These are phyloP conservation scores for Austrolebias charrua DNA, from an alignment of 2,797 vertebrate species.

Conservation along the genomic window DNA sequence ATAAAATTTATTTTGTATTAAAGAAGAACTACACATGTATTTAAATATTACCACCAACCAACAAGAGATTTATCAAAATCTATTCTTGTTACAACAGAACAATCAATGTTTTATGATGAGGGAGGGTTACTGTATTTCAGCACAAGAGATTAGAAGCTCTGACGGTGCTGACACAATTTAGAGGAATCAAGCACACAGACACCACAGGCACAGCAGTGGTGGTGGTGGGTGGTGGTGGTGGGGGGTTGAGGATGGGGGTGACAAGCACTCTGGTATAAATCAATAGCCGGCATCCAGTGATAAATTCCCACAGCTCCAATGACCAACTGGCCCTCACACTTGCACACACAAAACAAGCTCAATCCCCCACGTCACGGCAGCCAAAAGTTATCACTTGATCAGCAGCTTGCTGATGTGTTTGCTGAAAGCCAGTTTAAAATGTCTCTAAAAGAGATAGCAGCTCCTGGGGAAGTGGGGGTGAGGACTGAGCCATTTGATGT, in stretches of 20 bases:
- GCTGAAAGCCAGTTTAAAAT: conserved; percentile 59
- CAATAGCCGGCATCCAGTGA: conserved; percentile 72
- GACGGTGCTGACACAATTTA: conserved; percentile 45
- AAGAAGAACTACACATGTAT: conserved; percentile 17
- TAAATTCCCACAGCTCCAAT: conserved; percentile 72
- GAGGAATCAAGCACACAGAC: conserved; percentile 44
- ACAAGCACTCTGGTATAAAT: conserved; percentile 63
- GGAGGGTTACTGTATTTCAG: conserved; percentile 51
- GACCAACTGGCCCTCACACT: conserved; percentile 69
- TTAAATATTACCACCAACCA: conserved; percentile 13
- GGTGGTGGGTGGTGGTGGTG: too few species aligned
- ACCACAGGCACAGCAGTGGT: conserved; percentile 28
- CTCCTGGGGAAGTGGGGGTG: conserved; percentile 15
- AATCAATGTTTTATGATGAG: conserved; percentile 58
- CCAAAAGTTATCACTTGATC: conserved; percentile 72
- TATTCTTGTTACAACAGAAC: conserved; percentile 51
- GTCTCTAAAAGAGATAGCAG: conserved; percentile 31
- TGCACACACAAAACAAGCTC: conserved; percentile 72
- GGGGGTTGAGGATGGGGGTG: background rate
- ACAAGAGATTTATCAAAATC: conserved; percentile 28
- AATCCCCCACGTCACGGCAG: conserved; percentile 71
- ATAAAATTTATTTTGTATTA: conserved; percentile 8
- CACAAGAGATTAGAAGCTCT: conserved; percentile 53
- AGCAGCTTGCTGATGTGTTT: conserved; percentile 62
- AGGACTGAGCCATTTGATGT: background rate